phyloP scores from a whole-genome alignment of 1,140 invertebrate genomes.

The Parasteatoda tepidariorum region DNA sequence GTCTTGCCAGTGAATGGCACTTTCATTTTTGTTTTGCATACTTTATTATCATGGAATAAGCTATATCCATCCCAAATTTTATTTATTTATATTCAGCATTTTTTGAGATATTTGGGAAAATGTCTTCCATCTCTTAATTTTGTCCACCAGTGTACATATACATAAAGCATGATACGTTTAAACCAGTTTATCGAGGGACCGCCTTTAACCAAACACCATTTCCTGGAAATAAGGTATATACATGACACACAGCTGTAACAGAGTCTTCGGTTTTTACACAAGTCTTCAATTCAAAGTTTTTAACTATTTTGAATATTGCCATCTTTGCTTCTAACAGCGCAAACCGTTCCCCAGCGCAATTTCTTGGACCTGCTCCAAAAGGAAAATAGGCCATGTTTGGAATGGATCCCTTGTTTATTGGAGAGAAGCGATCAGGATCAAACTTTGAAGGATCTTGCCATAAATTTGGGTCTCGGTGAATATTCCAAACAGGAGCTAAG shows the following conservation, averaged over 20 bases:
- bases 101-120: no score
- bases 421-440: constrained; percentile 69
- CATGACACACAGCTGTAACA: constrained; percentile 62
- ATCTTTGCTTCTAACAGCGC: constrained; percentile 77
- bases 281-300: constrained; percentile 65
- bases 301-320: constrained; percentile 69
- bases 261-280: constrained; percentile 63
- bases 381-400: constrained; percentile 69
- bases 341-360: constrained; percentile 75
- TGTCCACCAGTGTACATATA: no score
- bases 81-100: no score
- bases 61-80: no score
- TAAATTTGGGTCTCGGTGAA: constrained; percentile 70
- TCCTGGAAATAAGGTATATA: constrained; percentile 63
- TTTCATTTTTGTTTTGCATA: no score
- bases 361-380: constrained; percentile 72
- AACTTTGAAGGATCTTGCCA: constrained; percentile 71
- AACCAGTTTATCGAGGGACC: no score
- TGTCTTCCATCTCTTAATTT: no score
- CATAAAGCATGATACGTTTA: no score
- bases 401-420: constrained; percentile 62
- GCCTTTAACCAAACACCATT: constrained; percentile 64
- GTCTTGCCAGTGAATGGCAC: no score
- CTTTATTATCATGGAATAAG: no score
- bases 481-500: constrained; percentile 67